phyloP scores from a whole-genome alignment of 2,797 vertebrate species.

The Brachymystax lenok region DNA sequence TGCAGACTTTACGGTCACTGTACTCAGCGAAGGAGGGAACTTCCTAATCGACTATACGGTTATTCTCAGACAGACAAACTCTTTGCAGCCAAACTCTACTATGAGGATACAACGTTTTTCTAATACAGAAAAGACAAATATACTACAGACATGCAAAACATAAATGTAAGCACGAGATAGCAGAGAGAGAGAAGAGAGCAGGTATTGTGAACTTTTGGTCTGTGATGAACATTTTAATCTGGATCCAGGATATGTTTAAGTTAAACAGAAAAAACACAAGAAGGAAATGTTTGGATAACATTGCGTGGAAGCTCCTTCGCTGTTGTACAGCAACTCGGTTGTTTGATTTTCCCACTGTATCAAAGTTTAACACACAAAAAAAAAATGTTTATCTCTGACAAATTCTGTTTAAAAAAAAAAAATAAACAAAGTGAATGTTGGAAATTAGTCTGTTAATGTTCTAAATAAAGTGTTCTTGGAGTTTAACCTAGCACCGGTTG shows the following conservation, averaged over 20 bases:
- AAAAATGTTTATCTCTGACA: conserved; percentile 93
- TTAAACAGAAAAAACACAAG: conserved; percentile 67
- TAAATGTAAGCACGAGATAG: conserved; percentile 59
- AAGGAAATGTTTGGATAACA: conserved; percentile 94
- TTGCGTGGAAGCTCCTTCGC: conserved; percentile 98
- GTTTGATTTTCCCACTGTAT: conserved; percentile 99
- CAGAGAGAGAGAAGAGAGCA: conserved; percentile 33
- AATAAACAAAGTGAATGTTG: conserved; percentile 98
- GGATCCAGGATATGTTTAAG: conserved; percentile 77
- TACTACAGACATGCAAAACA: conserved; percentile 75
- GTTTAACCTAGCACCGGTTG: conserved; percentile 96
- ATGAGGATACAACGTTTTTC: conserved; percentile 66
- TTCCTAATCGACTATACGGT: conserved; percentile 83
- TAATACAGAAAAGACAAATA: conserved; percentile 54
- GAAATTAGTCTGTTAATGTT: conserved; percentile 99
- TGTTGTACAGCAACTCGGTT: conserved; percentile 99
- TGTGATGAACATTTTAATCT: conserved; percentile 80
- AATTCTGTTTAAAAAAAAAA: conserved; percentile 85
- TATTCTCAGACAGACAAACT: conserved; percentile 39
- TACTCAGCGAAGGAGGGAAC: conserved; percentile 95
- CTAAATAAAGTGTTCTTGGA: conserved; percentile 99
- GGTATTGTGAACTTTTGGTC: conserved; percentile 70
- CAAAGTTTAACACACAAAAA: conserved; percentile 91
- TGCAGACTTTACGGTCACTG: conserved; percentile 92
- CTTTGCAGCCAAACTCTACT: conserved; percentile 11